Percentiles rank a stretch among this genome's conserved stretches.
Evolutionary conservation across 2,113 vertebrate genomes (phyloP).

Genomic region (Zeus faber): DNA sequence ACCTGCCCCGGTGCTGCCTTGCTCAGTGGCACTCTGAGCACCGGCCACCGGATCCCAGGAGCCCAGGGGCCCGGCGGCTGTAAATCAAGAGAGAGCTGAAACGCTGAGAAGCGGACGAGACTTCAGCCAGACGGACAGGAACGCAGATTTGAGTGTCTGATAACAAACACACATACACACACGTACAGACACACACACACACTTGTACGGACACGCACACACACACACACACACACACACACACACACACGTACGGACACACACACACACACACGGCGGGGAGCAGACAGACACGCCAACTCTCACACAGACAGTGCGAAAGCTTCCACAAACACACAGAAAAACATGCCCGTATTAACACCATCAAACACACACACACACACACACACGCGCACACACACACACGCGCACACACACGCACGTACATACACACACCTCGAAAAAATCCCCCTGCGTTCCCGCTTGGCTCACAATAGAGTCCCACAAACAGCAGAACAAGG

Average conservation of each 20-base stretch:
- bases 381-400: neutral
- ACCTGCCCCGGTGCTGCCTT: neutral
- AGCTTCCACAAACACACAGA: neutral
- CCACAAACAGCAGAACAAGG: constrained; percentile 52
- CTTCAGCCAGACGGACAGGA: constrained; percentile 43
- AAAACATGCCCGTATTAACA: neutral
- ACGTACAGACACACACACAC: too few species aligned
- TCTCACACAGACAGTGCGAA: constrained; percentile 10
- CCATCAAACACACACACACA: neutral
- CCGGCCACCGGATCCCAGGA: constrained; percentile 45
- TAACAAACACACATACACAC: constrained; percentile 34
- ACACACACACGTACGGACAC: constrained; percentile 1
- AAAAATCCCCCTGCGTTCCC: constrained; percentile 47
- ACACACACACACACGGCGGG: neutral
- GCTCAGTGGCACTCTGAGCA: constrained; percentile 32
- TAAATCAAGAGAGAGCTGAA: constrained; percentile 60
- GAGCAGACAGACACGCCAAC: neutral
- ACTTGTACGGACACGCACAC: neutral
- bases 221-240: constrained; percentile 10
- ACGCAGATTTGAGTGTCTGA: constrained; percentile 48
- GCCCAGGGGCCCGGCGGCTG: neutral
- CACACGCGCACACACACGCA: neutral
- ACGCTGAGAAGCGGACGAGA: constrained; percentile 38
- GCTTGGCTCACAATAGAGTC: constrained; percentile 55
- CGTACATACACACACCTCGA: constrained; percentile 13